Base-by-base conservation (phyloP, 2,113 vertebrate genomes). In the Phyllopteryx taeniolatus region DNA sequence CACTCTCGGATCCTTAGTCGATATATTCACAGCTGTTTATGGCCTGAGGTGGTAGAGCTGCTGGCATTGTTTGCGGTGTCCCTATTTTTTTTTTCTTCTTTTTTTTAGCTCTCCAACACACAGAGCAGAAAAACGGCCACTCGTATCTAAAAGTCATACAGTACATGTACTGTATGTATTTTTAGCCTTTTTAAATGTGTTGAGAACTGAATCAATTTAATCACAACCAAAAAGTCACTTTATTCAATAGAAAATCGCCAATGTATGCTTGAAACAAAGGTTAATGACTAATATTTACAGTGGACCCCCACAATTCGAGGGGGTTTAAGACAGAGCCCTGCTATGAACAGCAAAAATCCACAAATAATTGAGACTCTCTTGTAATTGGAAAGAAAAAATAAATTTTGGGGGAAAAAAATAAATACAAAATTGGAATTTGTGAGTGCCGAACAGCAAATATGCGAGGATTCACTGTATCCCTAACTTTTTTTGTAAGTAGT, bases 1-100 rank as follows among this genome's bases (percentile, higher is more conserved):
- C 47, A 76, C 53, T 77, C 74, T 76, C n/a, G 47, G 72, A 14
- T n/a, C 42, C 64, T 76, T 65, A 57, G 59, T 78, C 67, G 70
- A 71, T 87, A 88, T 85, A 84, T 88, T 89, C 86, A 76, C 80
- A 65, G 79, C 75, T 76, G 80, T 75, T 74, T 60, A 66, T 67
- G 72, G 70, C 79, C 76, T 46, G 61, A 72, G 75, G 74, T 64
- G 44, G 27, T 67, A 44, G 71, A 74, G 76, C 77, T 82, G 75
- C 77, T 84, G 85, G 83, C 83, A 83, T 78, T 78, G 83, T 79
- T 74, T 11, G 14, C 13, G 19, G 67, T 44, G 49, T 42, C 80
- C 59, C 59, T 61, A 31, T 17, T 61, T 61, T 33, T 61, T 20
- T 10, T 10, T 56, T 56, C 20, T 51, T 62, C 67, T 68, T n/a